Conservation (phyloP, 2,797 vertebrate genomes). For the Helostoma temminkii region DNA sequence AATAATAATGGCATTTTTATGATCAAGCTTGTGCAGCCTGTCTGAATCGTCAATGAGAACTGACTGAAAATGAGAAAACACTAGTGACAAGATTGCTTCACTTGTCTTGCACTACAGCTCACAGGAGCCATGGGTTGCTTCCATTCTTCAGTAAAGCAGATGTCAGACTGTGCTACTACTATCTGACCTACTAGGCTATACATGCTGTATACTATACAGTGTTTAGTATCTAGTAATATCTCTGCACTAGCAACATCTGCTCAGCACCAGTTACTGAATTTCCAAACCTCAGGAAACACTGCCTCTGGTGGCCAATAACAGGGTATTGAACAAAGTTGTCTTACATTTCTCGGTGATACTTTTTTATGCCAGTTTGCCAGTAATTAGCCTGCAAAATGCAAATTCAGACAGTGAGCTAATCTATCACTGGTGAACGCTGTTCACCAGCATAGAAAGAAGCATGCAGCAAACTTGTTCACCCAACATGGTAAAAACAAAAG, state of each 20-base stretch:
- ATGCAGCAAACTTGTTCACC: not conserved
- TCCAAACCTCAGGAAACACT: constrained; percentile 42
- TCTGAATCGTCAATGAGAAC: not conserved
- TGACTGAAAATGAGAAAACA: too few relatives aligned
- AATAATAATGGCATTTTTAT: not conserved
- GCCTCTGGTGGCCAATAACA: constrained; percentile 47
- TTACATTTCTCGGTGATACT: not conserved
- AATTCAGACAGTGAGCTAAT: not conserved
- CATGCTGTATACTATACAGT: too few relatives aligned
- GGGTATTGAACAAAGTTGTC: not conserved
- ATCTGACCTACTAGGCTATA: too few relatives aligned
- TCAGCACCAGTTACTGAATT: not conserved
- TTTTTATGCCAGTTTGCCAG: not conserved
- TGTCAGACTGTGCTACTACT: too few relatives aligned
- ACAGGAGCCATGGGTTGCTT: not conserved
- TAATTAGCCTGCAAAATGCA: not conserved
- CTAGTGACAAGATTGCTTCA: not conserved
- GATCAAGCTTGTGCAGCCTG: not conserved
- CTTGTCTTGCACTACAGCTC: not conserved
- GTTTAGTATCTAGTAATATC: not conserved
- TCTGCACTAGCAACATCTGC: constrained; percentile 20
- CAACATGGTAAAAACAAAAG: too few relatives aligned
- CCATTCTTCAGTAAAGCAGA: not conserved
- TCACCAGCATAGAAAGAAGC: not conserved
- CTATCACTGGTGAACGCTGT: not conserved